phyloP scores from a whole-genome alignment of 2,888 invertebrate genomes.

The Eledone cirrhosa region DNA sequence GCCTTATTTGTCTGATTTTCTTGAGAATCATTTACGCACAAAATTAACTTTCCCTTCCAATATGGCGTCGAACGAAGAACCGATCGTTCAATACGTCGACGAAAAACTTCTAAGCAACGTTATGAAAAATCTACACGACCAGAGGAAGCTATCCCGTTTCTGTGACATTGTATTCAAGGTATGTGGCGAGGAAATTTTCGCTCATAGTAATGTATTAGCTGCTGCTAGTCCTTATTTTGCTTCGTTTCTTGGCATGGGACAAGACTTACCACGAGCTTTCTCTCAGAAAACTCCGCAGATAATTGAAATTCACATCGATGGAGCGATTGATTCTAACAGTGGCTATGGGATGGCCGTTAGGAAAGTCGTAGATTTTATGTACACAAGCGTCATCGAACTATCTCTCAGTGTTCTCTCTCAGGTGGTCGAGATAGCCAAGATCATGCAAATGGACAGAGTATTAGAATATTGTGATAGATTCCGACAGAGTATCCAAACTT shows the following conservation, averaged over 20 bases:
- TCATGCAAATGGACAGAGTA: slow-evolving; percentile 60
- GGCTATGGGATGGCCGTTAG: slow-evolving; percentile 57
- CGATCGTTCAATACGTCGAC: slow-evolving; percentile 39
- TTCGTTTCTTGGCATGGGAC: slow-evolving; percentile 53
- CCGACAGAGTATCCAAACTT: background rate
- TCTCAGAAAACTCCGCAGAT: slow-evolving; percentile 62
- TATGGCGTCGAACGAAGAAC: slow-evolving; percentile 44
- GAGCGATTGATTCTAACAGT: slow-evolving; percentile 43
- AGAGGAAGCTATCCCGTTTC: slow-evolving; percentile 53
- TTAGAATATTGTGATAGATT: slow-evolving; percentile 38
- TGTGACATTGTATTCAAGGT: slow-evolving; percentile 64
- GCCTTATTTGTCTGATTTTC: background rate
- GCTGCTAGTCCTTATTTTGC: slow-evolving; percentile 63
- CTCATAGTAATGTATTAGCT: slow-evolving; percentile 63
- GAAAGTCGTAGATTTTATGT: slow-evolving; percentile 62
- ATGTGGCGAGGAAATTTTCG: slow-evolving; percentile 55
- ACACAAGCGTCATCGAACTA: slow-evolving; percentile 57
- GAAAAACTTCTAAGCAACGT: slow-evolving; percentile 36
- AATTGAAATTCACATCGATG: slow-evolving; percentile 64
- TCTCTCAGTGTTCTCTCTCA: slow-evolving; percentile 44
- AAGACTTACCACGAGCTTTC: slow-evolving; percentile 60
- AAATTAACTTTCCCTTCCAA: slow-evolving; percentile 37
- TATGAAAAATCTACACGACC: slow-evolving; percentile 44
- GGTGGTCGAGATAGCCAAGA: slow-evolving; percentile 60
- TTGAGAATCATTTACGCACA: background rate